Percentiles rank a stretch among this genome's conserved stretches.
Evolutionary conservation across 2,888 invertebrate species (phyloP).

Genomic region (Cryptophagus acutangulus): DNA sequence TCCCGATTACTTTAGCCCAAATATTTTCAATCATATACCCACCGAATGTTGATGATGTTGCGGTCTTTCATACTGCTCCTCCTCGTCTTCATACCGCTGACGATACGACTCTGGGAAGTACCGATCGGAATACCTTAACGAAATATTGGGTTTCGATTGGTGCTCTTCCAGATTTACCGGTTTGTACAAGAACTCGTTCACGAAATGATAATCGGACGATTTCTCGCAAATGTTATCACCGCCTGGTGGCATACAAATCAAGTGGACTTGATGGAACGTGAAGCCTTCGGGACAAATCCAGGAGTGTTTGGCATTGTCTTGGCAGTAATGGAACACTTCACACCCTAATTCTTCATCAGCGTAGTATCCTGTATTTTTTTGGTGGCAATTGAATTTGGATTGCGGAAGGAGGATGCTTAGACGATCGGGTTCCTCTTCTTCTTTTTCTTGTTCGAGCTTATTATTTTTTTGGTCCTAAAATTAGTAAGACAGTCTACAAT

Average conservation of each 20-base stretch:
- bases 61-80: constrained; percentile 50
- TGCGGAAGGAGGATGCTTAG: constrained; percentile 72
- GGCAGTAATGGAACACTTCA: constrained; percentile 92
- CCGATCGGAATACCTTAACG: constrained; percentile 72
- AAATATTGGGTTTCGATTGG: constrained; percentile 73
- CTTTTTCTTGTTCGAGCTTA: constrained; percentile 54
- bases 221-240: constrained; percentile 85
- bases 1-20: not conserved
- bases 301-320: constrained; percentile 82
- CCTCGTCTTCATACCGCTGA: constrained; percentile 55
- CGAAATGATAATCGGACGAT: constrained; percentile 85
- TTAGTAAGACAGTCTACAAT: not conserved
- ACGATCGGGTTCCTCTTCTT: constrained; percentile 82
- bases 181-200: constrained; percentile 88
- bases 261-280: constrained; percentile 81
- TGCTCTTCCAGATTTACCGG: constrained; percentile 81
- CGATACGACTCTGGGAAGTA: constrained; percentile 78
- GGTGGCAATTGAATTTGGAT: constrained; percentile 76
- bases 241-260: constrained; percentile 89
- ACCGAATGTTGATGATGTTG: constrained; percentile 43
- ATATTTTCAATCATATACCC: constrained; percentile 13
- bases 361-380: constrained; percentile 83
- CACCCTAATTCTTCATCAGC: constrained; percentile 84
- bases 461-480: constrained; percentile 16
- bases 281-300: constrained; percentile 93